These are phyloP conservation scores for Xyrichtys novacula DNA, from an alignment of 2,797 vertebrate species.

Conservation along the genomic window DNA sequence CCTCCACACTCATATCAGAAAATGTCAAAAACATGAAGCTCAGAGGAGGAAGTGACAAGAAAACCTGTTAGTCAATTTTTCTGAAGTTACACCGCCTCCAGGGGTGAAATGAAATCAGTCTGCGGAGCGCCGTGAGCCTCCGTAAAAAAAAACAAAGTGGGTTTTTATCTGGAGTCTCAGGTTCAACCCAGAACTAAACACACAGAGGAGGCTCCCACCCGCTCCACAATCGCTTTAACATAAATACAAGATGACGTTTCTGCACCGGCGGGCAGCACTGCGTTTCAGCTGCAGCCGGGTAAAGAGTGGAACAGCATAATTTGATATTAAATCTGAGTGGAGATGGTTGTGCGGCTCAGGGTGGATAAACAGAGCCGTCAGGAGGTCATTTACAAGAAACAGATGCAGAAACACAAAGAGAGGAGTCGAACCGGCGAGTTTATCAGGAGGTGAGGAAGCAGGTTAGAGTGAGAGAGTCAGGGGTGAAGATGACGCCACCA, in stretches of 20 bases:
- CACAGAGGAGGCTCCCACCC: not conserved
- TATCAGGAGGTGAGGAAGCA: not conserved
- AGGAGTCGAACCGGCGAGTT: not conserved
- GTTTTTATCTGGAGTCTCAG: slow-evolving; percentile 1
- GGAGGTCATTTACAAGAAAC: slow-evolving; percentile 7
- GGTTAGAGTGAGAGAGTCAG: not conserved
- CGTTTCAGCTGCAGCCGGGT: not conserved
- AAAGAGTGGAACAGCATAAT: slow-evolving; percentile 27
- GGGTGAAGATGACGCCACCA: no score
- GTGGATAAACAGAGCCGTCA: slow-evolving; percentile 16
- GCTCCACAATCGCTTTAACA: not conserved
- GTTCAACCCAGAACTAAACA: slow-evolving; percentile 25
- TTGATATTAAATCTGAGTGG: slow-evolving; percentile 14
- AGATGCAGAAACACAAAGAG: not conserved
- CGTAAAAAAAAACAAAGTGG: slow-evolving; percentile 25
- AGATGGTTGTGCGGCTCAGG: not conserved
- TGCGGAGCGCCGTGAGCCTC: slow-evolving; percentile 3
- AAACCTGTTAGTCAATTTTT: slow-evolving; percentile 30
- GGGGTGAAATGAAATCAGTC: slow-evolving; percentile 19
- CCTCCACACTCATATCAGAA: slow-evolving; percentile 31
- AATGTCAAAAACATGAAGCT: slow-evolving; percentile 27
- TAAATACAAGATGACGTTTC: slow-evolving; percentile 27
- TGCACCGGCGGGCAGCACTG: slow-evolving; percentile 8
- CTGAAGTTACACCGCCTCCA: slow-evolving; percentile 19
- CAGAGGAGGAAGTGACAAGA: slow-evolving; percentile 43